Percentiles rank a stretch among this genome's conserved stretches.
Evolutionary conservation across 2,113 vertebrate genomes (phyloP).

Genomic region (Propithecus coquereli): DNA sequence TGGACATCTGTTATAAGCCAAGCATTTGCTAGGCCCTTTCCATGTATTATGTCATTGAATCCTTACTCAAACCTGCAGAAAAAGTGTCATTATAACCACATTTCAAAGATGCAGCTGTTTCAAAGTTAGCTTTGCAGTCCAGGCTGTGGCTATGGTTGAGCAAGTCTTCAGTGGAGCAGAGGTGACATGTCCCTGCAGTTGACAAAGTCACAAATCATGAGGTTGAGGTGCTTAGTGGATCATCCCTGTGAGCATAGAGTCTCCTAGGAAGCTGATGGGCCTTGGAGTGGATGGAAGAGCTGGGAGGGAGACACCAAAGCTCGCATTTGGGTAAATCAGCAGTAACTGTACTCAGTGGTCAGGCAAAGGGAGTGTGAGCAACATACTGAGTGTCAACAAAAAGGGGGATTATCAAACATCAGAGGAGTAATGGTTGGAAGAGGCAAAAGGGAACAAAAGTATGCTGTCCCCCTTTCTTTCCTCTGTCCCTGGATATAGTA

Average conservation of each 20-base stretch:
- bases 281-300: background rate
- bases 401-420: fast-evolving
- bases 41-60: background rate
- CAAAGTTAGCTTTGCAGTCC: background rate
- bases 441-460: background rate
- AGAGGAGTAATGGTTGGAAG: background rate
- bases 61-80: background rate
- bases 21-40: background rate
- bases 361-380: background rate
- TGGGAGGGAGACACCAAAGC: background rate
- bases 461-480: background rate
- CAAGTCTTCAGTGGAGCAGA: background rate
- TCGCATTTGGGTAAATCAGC: background rate
- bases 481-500: background rate
- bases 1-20: background rate
- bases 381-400: background rate
- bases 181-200: background rate
- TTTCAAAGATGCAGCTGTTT: background rate
- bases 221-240: background rate
- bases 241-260: background rate
- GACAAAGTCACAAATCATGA: background rate
- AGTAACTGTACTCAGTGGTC: background rate
- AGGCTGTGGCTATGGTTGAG: background rate
- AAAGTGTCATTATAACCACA: no score
- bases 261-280: background rate